Base-by-base conservation (phyloP, 2,113 vertebrate species). In the Haliaeetus leucogaster region DNA sequence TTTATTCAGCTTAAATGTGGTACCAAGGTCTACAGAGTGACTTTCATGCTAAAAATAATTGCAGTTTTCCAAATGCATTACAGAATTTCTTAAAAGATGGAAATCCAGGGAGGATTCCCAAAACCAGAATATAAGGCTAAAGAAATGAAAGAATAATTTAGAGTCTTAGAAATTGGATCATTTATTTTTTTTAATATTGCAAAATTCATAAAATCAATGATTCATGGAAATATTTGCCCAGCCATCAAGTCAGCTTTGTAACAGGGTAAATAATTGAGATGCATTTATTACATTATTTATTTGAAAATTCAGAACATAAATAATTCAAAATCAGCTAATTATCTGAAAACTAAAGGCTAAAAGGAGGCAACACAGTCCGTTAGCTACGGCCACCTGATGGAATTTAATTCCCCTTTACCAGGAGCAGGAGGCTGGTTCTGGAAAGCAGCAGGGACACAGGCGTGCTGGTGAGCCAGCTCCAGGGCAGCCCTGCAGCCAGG, bases 261-360 rank as follows among this genome's bases (percentile, higher is more conserved):
- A 77, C 63, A 63, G 82, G 86, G 94, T 84, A 94, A 96, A 92
- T 86, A 95, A 95, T 65, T 90, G 92, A 95, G 92, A 78, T 50
- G 79, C 73, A 30, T 92, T 94, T 86, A 92, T 92, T 92, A 92
- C 89, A 90, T 87, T 78, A 96, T 87, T 85, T 94, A 92, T 90
- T 73, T 53, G 79, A 82, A 94, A 96, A 92, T 85, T 90, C 82
- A 38, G 59, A 72, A 20, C 68, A 85, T 95, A 53, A 96, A 94
- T 95, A 94, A 96, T 96, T 92, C 79, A 92, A 40, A 66, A 55
- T 18, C 74, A 66, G 92, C 79, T 92, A 90, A 96, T 95, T 68
- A 92, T 84, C 70, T 87, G 79, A 73, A 85, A 94, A 87, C 79
- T 30, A 30, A 58, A 72, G 89, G 86, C 82, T 95, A 94, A 92